These are phyloP conservation scores for Ischnus inquisitorius DNA, from an alignment of 2,888 invertebrate species.

Conservation along the genomic window DNA sequence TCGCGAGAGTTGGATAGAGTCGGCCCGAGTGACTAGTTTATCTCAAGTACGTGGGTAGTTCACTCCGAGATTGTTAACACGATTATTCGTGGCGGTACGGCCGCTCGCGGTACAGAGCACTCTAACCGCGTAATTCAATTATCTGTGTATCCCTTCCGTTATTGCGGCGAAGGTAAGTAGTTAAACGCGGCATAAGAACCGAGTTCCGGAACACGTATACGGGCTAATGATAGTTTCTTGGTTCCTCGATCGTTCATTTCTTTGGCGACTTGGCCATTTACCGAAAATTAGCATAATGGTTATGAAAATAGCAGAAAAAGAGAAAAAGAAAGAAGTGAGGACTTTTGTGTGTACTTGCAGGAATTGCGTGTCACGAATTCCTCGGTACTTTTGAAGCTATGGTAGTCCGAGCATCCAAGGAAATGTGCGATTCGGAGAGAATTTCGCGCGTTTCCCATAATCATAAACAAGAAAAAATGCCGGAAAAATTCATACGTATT, in stretches of 20 bases:
- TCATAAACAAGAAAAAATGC: too few relatives aligned
- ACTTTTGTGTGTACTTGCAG: too few relatives aligned
- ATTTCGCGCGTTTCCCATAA: too few relatives aligned
- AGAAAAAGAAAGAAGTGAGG: too few relatives aligned
- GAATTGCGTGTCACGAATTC: too few relatives aligned
- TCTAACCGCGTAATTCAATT: conserved; percentile 53
- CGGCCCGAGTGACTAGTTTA: conserved; percentile 20
- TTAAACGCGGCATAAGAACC: conserved; percentile 45
- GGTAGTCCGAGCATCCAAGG: too few relatives aligned
- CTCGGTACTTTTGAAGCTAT: too few relatives aligned
- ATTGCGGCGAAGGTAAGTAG: conserved; percentile 54
- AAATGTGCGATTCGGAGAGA: too few relatives aligned
- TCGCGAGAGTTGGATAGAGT: neutral
- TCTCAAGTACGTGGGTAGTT: conserved; percentile 16
- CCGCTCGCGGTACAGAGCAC: neutral
- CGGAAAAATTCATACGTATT: neutral
- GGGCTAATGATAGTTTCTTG: conserved; percentile 11
- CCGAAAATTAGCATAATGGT: neutral
- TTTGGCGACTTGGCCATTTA: neutral
- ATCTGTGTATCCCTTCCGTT: conserved; percentile 40
- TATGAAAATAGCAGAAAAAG: neutral
- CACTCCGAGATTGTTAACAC: conserved; percentile 32
- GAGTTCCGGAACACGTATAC: conserved; percentile 44
- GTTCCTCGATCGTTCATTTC: neutral
- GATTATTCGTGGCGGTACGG: conserved; percentile 14